Evolutionary conservation across 2,797 vertebrate species (phyloP).

Genomic region (Ctenosaura bakeri): DNA sequence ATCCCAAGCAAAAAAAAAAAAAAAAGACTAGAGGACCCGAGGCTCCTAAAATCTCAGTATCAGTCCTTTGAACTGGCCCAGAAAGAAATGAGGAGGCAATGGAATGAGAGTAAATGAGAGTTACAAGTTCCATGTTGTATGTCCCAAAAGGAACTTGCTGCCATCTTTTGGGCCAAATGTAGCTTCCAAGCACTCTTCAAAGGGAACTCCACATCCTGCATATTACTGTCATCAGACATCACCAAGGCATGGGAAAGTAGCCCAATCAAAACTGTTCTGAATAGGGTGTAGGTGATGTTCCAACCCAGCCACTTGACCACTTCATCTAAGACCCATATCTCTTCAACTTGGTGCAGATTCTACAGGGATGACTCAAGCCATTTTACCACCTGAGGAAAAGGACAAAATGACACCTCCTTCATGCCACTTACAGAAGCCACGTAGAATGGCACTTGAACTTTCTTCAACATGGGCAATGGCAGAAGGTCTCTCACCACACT

Average conservation of each 20-base stretch:
- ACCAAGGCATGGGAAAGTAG: neutral
- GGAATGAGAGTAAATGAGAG: neutral
- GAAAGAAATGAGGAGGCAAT: neutral
- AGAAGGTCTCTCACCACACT: neutral
- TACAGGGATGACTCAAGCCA: neutral
- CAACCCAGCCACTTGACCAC: neutral
- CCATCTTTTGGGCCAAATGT: neutral
- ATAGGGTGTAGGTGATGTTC: neutral
- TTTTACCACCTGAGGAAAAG: neutral
- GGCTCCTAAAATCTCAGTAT: neutral
- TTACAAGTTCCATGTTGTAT: neutral
- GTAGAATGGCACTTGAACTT: neutral
- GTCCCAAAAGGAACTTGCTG: neutral
- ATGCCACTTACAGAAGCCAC: neutral
- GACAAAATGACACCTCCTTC: neutral
- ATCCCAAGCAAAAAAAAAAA: neutral
- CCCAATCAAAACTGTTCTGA: neutral
- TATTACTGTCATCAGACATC: neutral
- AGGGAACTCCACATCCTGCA: no score
- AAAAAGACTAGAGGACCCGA: neutral
- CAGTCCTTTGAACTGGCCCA: neutral
- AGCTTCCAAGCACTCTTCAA: neutral
- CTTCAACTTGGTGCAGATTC: neutral
- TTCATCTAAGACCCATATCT: neutral
- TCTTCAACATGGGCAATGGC: neutral